These are phyloP conservation scores for Elgaria multicarinata DNA, from an alignment of 2,113 vertebrate genomes.

Conservation along the genomic window DNA sequence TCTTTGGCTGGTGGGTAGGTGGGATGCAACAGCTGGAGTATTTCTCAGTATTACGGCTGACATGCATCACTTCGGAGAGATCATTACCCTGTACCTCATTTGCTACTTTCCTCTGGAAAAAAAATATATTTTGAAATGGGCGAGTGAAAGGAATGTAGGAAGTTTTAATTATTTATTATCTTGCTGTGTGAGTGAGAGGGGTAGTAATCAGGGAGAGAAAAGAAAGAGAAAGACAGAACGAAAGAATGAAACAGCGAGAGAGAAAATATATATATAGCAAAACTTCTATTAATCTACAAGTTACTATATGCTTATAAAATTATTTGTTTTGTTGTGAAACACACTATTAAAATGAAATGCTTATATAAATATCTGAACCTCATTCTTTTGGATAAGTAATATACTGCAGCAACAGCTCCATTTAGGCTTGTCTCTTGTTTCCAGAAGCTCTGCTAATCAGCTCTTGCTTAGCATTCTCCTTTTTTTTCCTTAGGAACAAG, in stretches of 20 bases:
- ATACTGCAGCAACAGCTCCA: not conserved
- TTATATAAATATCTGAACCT: not conserved
- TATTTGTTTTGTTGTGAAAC: slow-evolving; percentile 13
- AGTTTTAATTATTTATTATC: slow-evolving; percentile 1
- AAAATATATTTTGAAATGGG: not conserved
- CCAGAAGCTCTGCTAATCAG: slow-evolving; percentile 2
- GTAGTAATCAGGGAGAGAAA: not conserved
- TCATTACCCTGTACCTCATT: slow-evolving; percentile 20
- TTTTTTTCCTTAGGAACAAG: not conserved
- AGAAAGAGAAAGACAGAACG: not conserved
- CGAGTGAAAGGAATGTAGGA: not conserved
- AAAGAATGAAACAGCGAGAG: not conserved
- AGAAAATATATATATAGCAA: not conserved
- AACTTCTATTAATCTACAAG: not conserved
- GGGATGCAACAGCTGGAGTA: not conserved
- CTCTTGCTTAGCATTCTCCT: not conserved
- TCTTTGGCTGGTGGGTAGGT: not conserved
- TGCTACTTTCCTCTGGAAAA: slow-evolving; percentile 5
- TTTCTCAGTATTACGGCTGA: not conserved
- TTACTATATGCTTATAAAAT: not conserved
- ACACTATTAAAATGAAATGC: not conserved
- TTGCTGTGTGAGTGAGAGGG: not conserved
- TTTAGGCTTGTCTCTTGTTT: not conserved
- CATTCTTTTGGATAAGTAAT: not conserved
- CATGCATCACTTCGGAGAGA: not conserved